These are phyloP conservation scores for Clamator glandarius DNA, from an alignment of 2,797 vertebrate species.

Conservation along the genomic window DNA sequence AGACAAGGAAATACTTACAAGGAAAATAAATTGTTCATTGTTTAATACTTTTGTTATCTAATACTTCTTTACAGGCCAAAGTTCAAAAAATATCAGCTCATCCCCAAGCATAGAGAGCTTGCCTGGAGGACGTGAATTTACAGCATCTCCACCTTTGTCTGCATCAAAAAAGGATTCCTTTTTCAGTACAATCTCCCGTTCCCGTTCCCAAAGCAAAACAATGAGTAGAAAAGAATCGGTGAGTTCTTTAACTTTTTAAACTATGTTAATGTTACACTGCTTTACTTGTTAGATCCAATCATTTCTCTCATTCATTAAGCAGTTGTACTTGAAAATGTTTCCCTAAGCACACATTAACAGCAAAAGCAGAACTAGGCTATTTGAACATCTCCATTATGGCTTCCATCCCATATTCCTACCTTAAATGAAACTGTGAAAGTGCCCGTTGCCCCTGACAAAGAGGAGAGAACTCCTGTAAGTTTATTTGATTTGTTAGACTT, in stretches of 20 bases:
- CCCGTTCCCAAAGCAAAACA: slow-evolving; percentile 95
- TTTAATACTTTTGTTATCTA: slow-evolving; percentile 43
- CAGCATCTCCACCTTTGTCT: slow-evolving; percentile 91
- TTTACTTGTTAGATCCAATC: background rate
- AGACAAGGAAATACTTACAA: background rate
- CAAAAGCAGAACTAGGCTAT: background rate
- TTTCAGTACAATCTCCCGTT: slow-evolving; percentile 93
- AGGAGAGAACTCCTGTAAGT: background rate
- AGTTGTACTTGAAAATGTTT: background rate
- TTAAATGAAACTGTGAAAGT: background rate
- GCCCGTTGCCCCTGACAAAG: background rate
- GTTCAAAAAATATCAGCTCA: slow-evolving; percentile 87
- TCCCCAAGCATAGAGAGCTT: slow-evolving; percentile 95
- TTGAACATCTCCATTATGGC: background rate
- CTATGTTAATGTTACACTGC: background rate
- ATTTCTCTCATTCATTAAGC: background rate
- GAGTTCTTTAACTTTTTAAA: slow-evolving; percentile 66
- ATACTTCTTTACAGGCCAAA: slow-evolving; percentile 83
- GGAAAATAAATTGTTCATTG: background rate
- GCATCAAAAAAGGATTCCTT: slow-evolving; percentile 94
- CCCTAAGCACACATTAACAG: background rate
- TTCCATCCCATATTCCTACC: background rate
- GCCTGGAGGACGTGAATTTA: slow-evolving; percentile 84
- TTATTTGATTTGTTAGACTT: background rate
- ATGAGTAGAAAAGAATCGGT: slow-evolving; percentile 92